phyloP scores from a whole-genome alignment of 1,140 invertebrate genomes.

The Drosophila mojavensis region DNA sequence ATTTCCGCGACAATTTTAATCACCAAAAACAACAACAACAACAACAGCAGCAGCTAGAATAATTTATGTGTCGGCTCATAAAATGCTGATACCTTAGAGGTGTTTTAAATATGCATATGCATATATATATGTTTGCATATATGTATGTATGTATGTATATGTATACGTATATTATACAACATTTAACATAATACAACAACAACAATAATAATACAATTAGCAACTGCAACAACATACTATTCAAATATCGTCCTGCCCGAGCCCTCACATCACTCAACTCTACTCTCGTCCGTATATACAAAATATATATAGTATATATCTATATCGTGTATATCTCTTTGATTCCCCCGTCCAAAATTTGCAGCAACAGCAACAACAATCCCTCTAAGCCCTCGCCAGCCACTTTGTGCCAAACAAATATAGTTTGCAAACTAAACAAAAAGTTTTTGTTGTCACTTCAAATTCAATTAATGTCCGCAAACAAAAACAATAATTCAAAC shows the following conservation, averaged over 20 bases:
- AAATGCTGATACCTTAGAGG: conserved; percentile 37
- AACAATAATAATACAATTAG: conserved; percentile 34
- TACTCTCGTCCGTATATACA: conserved; percentile 20
- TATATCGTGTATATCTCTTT: conserved; percentile 41
- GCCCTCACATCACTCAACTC: conserved; percentile 71
- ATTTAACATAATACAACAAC: conserved; percentile 37
- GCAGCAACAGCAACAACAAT: conserved; percentile 31
- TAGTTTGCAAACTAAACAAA: conserved; percentile 47
- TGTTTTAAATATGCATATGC: conserved; percentile 9
- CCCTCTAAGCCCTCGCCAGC: conserved; percentile 55
- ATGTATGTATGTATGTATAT: background rate
- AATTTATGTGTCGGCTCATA: conserved; percentile 14
- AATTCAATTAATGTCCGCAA: conserved; percentile 75
- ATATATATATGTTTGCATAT: background rate
- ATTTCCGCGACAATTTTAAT: conserved; percentile 23
- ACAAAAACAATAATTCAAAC: conserved; percentile 75
- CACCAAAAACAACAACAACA: conserved; percentile 9
- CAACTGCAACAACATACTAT: conserved; percentile 61
- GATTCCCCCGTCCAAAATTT: conserved; percentile 46
- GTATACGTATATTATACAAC: conserved; percentile 24
- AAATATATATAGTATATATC: conserved; percentile 18
- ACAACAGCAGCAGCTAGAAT: conserved; percentile 18
- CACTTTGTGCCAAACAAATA: conserved; percentile 50
- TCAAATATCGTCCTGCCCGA: conserved; percentile 77
- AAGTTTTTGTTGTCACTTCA: conserved; percentile 74